Evolutionary conservation across 2,888 invertebrate species (phyloP).

Genomic region (Lasioglossum calceatum): DNA sequence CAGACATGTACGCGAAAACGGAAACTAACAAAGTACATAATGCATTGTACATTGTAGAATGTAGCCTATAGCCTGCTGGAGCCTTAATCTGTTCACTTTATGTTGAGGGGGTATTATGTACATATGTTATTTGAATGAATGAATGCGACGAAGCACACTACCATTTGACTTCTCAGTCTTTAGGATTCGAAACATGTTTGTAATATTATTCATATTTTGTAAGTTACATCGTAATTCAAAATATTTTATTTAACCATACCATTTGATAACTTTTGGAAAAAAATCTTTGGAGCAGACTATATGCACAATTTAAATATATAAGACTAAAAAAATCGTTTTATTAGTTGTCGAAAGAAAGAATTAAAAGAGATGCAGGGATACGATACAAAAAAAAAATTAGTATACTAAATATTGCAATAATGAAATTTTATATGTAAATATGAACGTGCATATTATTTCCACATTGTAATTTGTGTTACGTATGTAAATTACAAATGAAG

Average conservation of each 20-base stretch:
- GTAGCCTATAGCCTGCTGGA: conserved; percentile 84
- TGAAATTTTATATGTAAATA: conserved; percentile 71
- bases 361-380: conserved; percentile 51
- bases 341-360: conserved; percentile 45
- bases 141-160: conserved; percentile 79
- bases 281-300: conserved; percentile 38
- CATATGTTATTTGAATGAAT: conserved; percentile 83
- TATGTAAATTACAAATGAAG: conserved; percentile 80
- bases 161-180: conserved; percentile 76
- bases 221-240: conserved; percentile 79
- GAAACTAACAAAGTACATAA: conserved; percentile 80
- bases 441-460: conserved; percentile 61
- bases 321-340: conserved; percentile 52
- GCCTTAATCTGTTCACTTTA: conserved; percentile 84
- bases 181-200: conserved; percentile 79
- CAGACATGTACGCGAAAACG: conserved; percentile 79
- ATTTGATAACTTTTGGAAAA: conserved; percentile 52
- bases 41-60: conserved; percentile 84
- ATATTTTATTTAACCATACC: conserved; percentile 64
- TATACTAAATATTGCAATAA: conserved; percentile 65
- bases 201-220: conserved; percentile 78
- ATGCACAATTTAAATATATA: conserved; percentile 45
- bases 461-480: conserved; percentile 74
- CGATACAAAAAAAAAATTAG: conserved; percentile 46
- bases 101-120: conserved; percentile 83